Evolutionary conservation across 2,113 vertebrate genomes (phyloP), one percentile per base, ranked within the genome.

Genomic region (Leucosticte australis): DNA sequence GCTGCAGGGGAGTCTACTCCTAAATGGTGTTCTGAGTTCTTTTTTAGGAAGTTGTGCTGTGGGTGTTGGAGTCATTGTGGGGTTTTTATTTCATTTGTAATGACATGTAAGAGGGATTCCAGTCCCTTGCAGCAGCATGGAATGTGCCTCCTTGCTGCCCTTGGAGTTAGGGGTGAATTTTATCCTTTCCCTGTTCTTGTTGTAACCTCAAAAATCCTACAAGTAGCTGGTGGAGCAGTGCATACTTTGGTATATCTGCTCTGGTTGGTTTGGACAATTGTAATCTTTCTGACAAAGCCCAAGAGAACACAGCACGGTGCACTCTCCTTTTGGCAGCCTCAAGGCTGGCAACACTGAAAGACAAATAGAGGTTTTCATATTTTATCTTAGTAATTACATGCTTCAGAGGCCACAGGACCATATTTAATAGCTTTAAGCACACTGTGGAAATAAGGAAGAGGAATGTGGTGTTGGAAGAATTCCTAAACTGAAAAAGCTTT

Each of bases 351-450:
- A 56, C 62, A 12, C 2, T 26, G 68, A 76, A 95, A 95, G 85
- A 93, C 73, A 87, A 96, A 89, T 75, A 94, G 52, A 90, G 52
- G 73, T 80, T 96, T 94, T 92, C 41, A n/a, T 95, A 79, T 92
- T 94, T 94, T 95, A 79, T 89, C 92, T 78, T 76, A 60, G 81
- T 91, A 96, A 96, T 96, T 95, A 93, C 85, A 91, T 91, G 87
- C 90, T 91, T 93, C 87, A 82, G 74, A 95, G 81, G 49, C 74
- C 78, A 82, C 81, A 93, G 81, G 92, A 79, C 84, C 44, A 19
- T 94, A 74, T 83, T 86, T 87, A 95, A 94, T 89, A 68, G 87
- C 62, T 88, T 75, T 71, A 92, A 97, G 89, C 84, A 87, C 53
- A 35, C 57, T 81, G 83, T 87, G 82, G 73, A 92, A 78, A 84